A percentile compares a stretch with the other conserved stretches of the same genome.
These are phyloP conservation scores for Lithobates pipiens DNA, from an alignment of 2,797 vertebrate species.

Conservation along the genomic window DNA sequence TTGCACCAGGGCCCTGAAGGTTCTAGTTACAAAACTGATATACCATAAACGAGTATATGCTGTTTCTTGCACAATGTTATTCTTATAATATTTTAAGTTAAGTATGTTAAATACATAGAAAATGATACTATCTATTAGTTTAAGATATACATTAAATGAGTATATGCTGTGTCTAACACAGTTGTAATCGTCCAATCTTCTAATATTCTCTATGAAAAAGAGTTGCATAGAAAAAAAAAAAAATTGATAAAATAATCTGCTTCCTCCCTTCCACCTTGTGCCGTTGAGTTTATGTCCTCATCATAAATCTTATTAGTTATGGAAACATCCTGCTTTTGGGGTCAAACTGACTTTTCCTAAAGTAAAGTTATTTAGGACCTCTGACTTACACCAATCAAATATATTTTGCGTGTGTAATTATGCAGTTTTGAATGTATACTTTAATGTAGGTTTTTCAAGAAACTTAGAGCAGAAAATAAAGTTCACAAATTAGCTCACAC, in stretches of 20 bases:
- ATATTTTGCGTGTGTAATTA: too few relatives aligned
- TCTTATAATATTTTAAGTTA: too few relatives aligned
- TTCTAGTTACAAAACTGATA: too few relatives aligned
- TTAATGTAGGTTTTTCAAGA: neutral
- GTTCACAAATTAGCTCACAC: neutral
- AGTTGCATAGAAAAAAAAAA: neutral
- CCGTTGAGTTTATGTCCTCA: neutral
- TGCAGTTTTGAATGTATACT: neutral
- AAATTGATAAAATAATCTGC: neutral
- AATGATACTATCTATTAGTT: too few relatives aligned
- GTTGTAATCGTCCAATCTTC: too few relatives aligned
- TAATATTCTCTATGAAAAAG: too few relatives aligned
- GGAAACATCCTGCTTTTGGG: neutral
- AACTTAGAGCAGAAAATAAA: neutral
- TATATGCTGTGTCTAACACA: too few relatives aligned
- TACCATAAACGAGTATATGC: too few relatives aligned
- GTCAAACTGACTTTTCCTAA: neutral
- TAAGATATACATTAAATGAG: too few relatives aligned
- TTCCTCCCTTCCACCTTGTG: neutral
- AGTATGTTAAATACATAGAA: too few relatives aligned
- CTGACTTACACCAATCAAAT: neutral
- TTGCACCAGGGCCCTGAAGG: too few relatives aligned
- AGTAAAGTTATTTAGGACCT: neutral
- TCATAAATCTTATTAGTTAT: neutral
- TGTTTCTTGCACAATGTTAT: too few relatives aligned